Percentiles rank a stretch among this genome's conserved stretches.
Evolutionary conservation across 2,888 invertebrate species (phyloP).

Genomic region (Drosophila neotestacea): DNA sequence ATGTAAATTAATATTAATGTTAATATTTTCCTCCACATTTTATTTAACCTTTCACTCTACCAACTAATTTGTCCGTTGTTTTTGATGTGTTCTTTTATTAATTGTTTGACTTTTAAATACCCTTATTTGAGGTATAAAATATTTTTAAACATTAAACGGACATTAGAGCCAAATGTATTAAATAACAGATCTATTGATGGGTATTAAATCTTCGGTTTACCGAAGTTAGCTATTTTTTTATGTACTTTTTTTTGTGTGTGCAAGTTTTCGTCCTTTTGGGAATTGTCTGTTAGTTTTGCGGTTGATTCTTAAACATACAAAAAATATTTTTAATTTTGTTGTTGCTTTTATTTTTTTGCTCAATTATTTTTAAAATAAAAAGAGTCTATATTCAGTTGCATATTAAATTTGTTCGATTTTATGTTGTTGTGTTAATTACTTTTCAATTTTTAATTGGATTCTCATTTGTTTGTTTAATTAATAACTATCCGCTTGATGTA

Average conservation of each 20-base stretch:
- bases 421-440: slow-evolving; percentile 51
- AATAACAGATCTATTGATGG: not conserved
- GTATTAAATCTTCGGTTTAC: slow-evolving; percentile 7
- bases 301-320: slow-evolving; percentile 30
- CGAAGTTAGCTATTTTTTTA: not conserved
- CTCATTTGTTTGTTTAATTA: slow-evolving; percentile 34
- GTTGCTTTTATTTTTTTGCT: slow-evolving; percentile 7
- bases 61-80: slow-evolving; percentile 15
- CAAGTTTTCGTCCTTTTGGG: slow-evolving; percentile 26
- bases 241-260: slow-evolving; percentile 20
- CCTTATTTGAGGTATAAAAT: not conserved
- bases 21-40: slow-evolving; percentile 28
- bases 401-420: slow-evolving; percentile 46
- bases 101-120: slow-evolving; percentile 16
- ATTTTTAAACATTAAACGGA: not conserved
- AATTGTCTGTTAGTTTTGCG: slow-evolving; percentile 41
- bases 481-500: slow-evolving; percentile 37
- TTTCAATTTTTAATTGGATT: slow-evolving; percentile 51
- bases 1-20: slow-evolving; percentile 59
- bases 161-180: not conserved
- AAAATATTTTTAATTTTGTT: slow-evolving; percentile 28
- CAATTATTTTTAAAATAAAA: slow-evolving; percentile 30
- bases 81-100: slow-evolving; percentile 23
- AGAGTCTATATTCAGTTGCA: slow-evolving; percentile 36
- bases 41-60: not conserved